Conservation (phyloP, 1,140 invertebrate species). For the Drosophila watanabei region DNA sequence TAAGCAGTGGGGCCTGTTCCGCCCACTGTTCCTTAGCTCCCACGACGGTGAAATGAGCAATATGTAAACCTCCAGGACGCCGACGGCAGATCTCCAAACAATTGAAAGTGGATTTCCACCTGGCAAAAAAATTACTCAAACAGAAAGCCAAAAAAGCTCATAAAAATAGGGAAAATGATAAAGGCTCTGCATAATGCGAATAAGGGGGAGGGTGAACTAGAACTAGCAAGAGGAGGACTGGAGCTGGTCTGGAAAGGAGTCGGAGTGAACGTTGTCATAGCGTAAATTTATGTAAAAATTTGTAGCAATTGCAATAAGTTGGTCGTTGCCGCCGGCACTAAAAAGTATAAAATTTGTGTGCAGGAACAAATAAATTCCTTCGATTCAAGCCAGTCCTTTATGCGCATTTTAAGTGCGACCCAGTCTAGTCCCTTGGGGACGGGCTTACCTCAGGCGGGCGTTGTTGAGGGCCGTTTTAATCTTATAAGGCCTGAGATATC, state of each 20-base stretch:
- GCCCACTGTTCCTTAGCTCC: constrained; percentile 4
- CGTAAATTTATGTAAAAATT: constrained; percentile 83
- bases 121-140: constrained; percentile 66
- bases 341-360: constrained; percentile 49
- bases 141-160: constrained; percentile 63
- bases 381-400: constrained; percentile 43
- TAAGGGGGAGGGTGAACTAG: constrained; percentile 20
- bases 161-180: constrained; percentile 67
- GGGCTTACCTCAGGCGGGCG: background rate
- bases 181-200: constrained; percentile 64
- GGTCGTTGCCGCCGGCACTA: constrained; percentile 27
- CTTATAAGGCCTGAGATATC: constrained; percentile 23
- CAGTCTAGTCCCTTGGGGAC: background rate
- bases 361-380: constrained; percentile 71
- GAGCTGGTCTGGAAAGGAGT: background rate
- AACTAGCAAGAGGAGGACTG: background rate
- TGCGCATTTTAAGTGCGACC: constrained; percentile 59
- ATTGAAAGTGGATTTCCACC: constrained; percentile 83
- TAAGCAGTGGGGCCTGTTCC: constrained; percentile 24
- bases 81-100: constrained; percentile 71
- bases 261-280: constrained; percentile 43
- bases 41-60: constrained; percentile 68
- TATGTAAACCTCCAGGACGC: constrained; percentile 73
- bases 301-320: constrained; percentile 80
- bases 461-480: background rate